Evolutionary conservation across 2,113 vertebrate genomes (phyloP), one percentile per base, ranked within the genome.

Genomic region (Coregonus clupeaformis): DNA sequence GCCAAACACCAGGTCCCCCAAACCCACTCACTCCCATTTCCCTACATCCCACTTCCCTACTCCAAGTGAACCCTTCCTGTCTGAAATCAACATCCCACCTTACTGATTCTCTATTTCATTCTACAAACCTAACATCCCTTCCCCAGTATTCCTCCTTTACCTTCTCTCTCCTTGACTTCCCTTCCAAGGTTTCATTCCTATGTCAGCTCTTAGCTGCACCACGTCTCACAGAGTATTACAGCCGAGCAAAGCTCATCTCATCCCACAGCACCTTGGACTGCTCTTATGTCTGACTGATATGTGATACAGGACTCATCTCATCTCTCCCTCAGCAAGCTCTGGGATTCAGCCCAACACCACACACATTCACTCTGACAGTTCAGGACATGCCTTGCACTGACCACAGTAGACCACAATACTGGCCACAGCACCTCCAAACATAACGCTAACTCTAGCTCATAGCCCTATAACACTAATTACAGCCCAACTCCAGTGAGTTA

Each of bases 281-380:
- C 1, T 76, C 60, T 70, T 57, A 27, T 65, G 71, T n/a, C 14
- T 66, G 75, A 29, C 36, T 57, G 77, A 66, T 69, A 45, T 42
- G 36, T 42, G 7, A 42, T 42, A 42, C 36, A 42, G 36, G 57
- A 59, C 52, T 55, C 45, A 47, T 47, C 45, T 47, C 45, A 47
- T 47, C 45, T 47, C 52, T 55, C 36, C 18, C 52, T 55, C 52
- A 55, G 14, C 5, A 14, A 55, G 52, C 52, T 16, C 52, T 16
- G 52, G 16, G 16, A 20, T 14, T 27, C 27, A 2, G 27, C 27
- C 52, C 52, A 55, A 55, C 14, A 20, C 52, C 52, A 20, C 52
- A 55, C 18, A 55, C 16, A 20, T 20, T 55, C 52, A 16, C 52
- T 55, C 16, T 3, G 36, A 42, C 36, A 42, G 36, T 42, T 42